Conservation (phyloP, 1,140 invertebrate species). For the Heliconius nattereri region DNA sequence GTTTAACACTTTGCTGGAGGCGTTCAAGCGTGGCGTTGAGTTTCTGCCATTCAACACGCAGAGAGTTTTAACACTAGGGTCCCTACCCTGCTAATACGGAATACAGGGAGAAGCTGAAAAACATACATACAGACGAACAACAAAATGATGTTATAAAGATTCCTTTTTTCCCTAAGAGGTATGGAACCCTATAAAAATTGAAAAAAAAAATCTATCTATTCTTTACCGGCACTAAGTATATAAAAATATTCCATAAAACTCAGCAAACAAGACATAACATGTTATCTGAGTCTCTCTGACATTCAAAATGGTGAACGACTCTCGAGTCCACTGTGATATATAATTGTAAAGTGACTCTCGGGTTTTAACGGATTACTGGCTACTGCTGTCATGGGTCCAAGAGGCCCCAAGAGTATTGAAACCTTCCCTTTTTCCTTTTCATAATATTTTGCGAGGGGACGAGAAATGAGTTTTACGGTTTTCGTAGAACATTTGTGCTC, state of each 20-base stretch:
- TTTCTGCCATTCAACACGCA: too few relatives aligned
- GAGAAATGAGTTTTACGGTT: slow-evolving; percentile 51
- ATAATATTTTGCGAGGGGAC: slow-evolving; percentile 50
- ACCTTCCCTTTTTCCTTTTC: slow-evolving; percentile 45
- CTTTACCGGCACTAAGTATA: not conserved
- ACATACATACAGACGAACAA: too few relatives aligned
- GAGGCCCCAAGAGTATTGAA: slow-evolving; percentile 34
- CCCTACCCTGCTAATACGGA: too few relatives aligned
- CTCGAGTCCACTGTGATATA: slow-evolving; percentile 36
- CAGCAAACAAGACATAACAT: not conserved
- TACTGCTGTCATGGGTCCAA: slow-evolving; percentile 39
- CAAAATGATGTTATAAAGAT: not conserved
- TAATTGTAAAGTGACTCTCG: slow-evolving; percentile 42
- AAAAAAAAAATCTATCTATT: not conserved
- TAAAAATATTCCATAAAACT: not conserved
- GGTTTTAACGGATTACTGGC: slow-evolving; percentile 40
- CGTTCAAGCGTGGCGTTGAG: too few relatives aligned
- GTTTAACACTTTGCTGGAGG: too few relatives aligned
- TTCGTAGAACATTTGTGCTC: slow-evolving; percentile 43
- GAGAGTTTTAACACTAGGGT: too few relatives aligned
- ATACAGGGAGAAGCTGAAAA: too few relatives aligned
- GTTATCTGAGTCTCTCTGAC: slow-evolving; percentile 16
- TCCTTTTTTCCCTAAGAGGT: too few relatives aligned
- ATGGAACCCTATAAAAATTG: too few relatives aligned
- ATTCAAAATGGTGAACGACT: slow-evolving; percentile 30